Conservation (phyloP, 2,797 vertebrate genomes). For the Characodon lateralis region DNA sequence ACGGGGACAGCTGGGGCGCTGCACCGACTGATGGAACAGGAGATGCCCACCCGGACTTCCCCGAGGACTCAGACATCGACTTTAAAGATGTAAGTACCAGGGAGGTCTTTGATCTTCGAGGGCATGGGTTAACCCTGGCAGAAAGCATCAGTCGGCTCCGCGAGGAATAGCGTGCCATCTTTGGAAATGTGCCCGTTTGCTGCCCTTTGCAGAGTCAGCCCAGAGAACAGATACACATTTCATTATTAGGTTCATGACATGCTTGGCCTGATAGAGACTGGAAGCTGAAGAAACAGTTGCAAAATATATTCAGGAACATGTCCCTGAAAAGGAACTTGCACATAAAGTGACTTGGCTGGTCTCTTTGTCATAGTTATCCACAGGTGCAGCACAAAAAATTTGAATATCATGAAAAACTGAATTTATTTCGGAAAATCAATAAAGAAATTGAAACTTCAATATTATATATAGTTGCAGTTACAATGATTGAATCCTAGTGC, state of each 20-base stretch:
- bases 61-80: constrained; percentile 91
- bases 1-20: constrained; percentile 87
- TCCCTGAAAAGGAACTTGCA: background rate
- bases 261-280: constrained; percentile 1
- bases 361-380: background rate
- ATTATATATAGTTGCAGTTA: no score
- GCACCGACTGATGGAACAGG: constrained; percentile 85
- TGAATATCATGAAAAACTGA: background rate
- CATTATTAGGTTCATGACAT: constrained; percentile 7
- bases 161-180: background rate
- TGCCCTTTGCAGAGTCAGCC: constrained; percentile 2
- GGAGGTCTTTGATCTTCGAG: constrained; percentile 34
- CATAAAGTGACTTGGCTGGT: background rate
- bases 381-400: background rate
- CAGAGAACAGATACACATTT: constrained; percentile 16
- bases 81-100: constrained; percentile 87
- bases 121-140: background rate
- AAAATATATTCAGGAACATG: background rate
- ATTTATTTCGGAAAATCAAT: background rate
- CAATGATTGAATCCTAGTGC: no score
- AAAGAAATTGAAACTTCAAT: no score
- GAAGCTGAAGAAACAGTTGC: background rate
- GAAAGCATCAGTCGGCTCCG: constrained; percentile 25
- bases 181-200: constrained; percentile 10
- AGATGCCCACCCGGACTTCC: constrained; percentile 90